Base-by-base conservation (phyloP, 2,888 invertebrate genomes). In the Epistrophella euchroma region DNA sequence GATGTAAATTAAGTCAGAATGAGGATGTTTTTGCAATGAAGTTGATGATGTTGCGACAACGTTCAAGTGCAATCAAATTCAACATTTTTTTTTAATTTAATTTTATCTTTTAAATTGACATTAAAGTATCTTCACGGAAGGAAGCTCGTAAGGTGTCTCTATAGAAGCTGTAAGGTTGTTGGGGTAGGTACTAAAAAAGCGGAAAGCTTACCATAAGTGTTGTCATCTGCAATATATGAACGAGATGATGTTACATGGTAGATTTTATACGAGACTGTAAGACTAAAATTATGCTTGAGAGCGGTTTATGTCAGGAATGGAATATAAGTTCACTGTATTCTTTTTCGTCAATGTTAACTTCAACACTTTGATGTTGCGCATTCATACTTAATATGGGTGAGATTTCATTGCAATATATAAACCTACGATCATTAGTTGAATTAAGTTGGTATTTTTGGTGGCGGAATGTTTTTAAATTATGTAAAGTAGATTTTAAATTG, bases 21-120 rank as follows among this genome's bases (percentile, higher is more conserved):
- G 77, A 86, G 82, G 86, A 86, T 86, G 86, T 82, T 77, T 73
- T 86, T 77, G 77, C 86, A 70, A 81, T 77, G 82, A 86, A 86
- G 86, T 82, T 86, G 86, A 86, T 82, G 86, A 86, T 86, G 77
- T 78, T 86, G 86, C 86, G 71, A 86, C 86, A 86, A 74, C 82
- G 86, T 82, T 86, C 86, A 86, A 86, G 86, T 82, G 86, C 86
- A 86, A 86, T 86, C 86, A 86, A 86, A 86, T 86, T 86, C 82
- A 86, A 82, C 77, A 86, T 86, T 82, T 47, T 35, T 19, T 32
- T 66, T 66, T 50, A 19, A 35, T 50, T 19, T 19, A 22, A 19
- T 32, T 50, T 19, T 35, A 15, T 68, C 7, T 52, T 52, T 78
- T 74, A 82, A 82, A 86, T 86, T 86, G 86, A 86, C 86, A 82